A percentile compares a stretch with the other conserved stretches of the same genome.
These are phyloP conservation scores for Eupleurogrammus muticus DNA, from an alignment of 2,797 vertebrate species.

Conservation along the genomic window DNA sequence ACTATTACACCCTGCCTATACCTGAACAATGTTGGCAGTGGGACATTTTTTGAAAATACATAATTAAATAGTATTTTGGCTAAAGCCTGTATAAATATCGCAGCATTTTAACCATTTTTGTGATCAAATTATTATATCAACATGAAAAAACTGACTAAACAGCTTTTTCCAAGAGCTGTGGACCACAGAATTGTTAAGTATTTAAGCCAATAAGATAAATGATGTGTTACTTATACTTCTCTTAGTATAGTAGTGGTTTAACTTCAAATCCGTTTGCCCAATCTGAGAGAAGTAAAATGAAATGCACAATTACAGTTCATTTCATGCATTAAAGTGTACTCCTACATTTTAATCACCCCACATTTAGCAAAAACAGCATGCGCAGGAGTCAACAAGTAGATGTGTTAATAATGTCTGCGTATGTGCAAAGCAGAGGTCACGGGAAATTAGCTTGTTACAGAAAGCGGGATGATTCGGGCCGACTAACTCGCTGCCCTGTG, in stretches of 20 bases:
- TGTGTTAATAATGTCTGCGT: not conserved
- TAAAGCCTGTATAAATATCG: no score
- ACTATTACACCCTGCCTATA: not conserved
- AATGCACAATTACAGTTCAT: not conserved
- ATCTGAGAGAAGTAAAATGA: not conserved
- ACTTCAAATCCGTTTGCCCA: not conserved
- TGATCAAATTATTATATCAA: no score
- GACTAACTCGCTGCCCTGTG: conserved; percentile 32
- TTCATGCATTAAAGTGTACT: not conserved
- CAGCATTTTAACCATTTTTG: no score
- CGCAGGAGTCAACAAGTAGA: not conserved
- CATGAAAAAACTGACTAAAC: no score
- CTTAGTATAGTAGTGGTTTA: no score
- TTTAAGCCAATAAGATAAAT: no score
- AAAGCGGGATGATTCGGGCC: conserved; percentile 41
- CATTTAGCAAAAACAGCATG: not conserved
- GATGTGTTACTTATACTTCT: no score
- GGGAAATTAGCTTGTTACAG: conserved; percentile 39
- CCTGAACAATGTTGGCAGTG: not conserved
- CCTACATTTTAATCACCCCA: not conserved
- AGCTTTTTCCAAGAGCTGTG: no score
- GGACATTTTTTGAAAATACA: not conserved
- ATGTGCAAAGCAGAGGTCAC: conserved; percentile 17
- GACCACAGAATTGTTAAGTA: no score
- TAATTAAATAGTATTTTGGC: not conserved